These are phyloP conservation scores for Cirrhinus molitorella DNA, from an alignment of 2,797 vertebrate genomes.

Conservation along the genomic window DNA sequence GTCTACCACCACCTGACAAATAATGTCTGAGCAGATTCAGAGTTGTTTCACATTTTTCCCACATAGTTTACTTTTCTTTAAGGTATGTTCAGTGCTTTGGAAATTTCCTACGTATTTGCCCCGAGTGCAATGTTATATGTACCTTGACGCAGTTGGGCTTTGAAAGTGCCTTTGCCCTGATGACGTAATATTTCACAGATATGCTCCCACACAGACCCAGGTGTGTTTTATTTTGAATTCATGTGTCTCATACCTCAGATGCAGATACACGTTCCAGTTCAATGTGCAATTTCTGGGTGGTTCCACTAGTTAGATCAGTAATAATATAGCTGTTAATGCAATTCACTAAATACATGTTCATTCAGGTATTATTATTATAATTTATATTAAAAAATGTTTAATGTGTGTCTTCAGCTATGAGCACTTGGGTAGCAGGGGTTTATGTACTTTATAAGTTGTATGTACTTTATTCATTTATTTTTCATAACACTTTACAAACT, in stretches of 20 bases:
- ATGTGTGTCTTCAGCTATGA: neutral
- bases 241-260: neutral
- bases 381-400: too few species aligned
- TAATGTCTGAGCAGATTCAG: neutral
- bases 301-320: neutral
- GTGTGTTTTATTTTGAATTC: neutral
- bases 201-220: slow-evolving; percentile 28
- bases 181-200: slow-evolving; percentile 25
- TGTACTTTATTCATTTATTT: too few species aligned
- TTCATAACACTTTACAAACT: too few species aligned
- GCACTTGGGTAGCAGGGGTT: neutral
- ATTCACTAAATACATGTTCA: neutral
- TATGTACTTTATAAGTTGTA: too few species aligned
- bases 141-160: neutral
- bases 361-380: neutral
- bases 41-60: neutral
- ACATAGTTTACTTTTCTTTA: slow-evolving; percentile 9
- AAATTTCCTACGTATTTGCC: neutral
- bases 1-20: neutral
- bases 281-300: neutral
- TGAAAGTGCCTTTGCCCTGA: slow-evolving; percentile 4
- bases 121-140: neutral
- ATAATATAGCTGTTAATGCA: neutral
- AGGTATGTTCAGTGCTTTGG: neutral
- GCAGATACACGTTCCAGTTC: neutral